Conservation (phyloP, 2,888 invertebrate genomes). For the Drosophila niveifrons region DNA sequence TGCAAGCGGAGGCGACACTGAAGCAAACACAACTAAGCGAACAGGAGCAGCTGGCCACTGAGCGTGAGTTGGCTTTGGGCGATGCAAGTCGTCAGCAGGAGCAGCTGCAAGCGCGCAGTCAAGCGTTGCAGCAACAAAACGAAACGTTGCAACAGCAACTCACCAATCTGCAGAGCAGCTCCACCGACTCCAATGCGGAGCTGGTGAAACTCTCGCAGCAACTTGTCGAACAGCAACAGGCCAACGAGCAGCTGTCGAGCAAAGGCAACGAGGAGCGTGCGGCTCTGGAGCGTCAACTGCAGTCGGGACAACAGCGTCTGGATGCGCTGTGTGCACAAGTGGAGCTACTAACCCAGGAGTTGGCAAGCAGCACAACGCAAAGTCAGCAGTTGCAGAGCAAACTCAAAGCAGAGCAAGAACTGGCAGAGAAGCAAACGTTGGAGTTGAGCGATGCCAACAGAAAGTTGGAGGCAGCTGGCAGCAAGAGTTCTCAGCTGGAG, state of each 20-base stretch:
- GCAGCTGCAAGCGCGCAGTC: constrained; percentile 87
- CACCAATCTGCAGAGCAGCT: constrained; percentile 87
- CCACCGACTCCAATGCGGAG: constrained; percentile 88
- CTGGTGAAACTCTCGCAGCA: constrained; percentile 87
- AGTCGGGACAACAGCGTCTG: constrained; percentile 71
- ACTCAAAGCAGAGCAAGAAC: constrained; percentile 70
- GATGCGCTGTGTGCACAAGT: constrained; percentile 71
- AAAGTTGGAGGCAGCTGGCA: constrained; percentile 66
- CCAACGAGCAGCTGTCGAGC: constrained; percentile 86
- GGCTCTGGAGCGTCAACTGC: constrained; percentile 67
- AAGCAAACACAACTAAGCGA: constrained; percentile 61
- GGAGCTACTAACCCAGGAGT: constrained; percentile 72
- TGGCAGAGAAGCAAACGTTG: constrained; percentile 62
- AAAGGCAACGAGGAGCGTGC: constrained; percentile 83
- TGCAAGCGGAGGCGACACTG: constrained; percentile 85
- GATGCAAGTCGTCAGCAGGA: constrained; percentile 87
- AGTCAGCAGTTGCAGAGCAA: constrained; percentile 57
- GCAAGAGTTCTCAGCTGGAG: constrained; percentile 56
- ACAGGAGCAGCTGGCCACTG: constrained; percentile 84
- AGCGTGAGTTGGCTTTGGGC: constrained; percentile 87
- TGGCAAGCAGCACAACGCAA: constrained; percentile 67
- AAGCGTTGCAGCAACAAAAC: constrained; percentile 87
- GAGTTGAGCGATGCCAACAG: constrained; percentile 70
- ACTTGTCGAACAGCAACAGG: constrained; percentile 87
- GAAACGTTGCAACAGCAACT: constrained; percentile 88